Conservation (phyloP, 2,888 invertebrate species). For the Arctia plantaginis region DNA sequence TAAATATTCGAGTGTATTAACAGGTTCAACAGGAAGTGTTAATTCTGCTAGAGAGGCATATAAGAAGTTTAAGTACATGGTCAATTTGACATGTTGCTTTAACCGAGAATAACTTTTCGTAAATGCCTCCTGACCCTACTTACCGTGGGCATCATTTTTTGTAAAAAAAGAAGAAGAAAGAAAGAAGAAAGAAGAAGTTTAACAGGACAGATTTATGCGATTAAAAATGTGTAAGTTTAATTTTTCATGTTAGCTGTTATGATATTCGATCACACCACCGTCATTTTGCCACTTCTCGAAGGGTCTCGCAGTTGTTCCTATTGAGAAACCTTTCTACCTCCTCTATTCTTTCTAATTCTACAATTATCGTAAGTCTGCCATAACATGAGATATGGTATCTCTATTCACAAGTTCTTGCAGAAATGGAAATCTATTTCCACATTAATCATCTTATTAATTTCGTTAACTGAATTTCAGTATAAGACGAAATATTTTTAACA, state of each 20-base stretch:
- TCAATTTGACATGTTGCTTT: background rate
- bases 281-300: slow-evolving; percentile 22
- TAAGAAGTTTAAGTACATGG: background rate
- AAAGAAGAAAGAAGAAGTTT: background rate
- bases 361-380: no score
- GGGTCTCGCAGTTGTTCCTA: slow-evolving; percentile 25
- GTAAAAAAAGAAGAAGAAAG: no score
- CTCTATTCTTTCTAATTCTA: slow-evolving; percentile 26
- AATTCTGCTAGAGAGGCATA: background rate
- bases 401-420: background rate
- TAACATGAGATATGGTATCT: background rate
- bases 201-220: background rate
- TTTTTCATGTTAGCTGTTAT: background rate
- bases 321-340: slow-evolving; percentile 15
- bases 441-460: background rate
- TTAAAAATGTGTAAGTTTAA: background rate
- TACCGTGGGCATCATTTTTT: background rate
- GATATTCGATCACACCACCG: background rate
- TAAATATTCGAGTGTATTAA: slow-evolving; percentile 29
- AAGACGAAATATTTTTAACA: background rate
- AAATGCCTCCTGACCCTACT: background rate
- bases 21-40: slow-evolving; percentile 20
- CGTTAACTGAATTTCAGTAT: background rate
- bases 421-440: background rate
- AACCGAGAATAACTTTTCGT: background rate